Evolutionary conservation across 2,888 invertebrate genomes (phyloP), one percentile per base, ranked within the genome.

Genomic region (Lingula anatina): DNA sequence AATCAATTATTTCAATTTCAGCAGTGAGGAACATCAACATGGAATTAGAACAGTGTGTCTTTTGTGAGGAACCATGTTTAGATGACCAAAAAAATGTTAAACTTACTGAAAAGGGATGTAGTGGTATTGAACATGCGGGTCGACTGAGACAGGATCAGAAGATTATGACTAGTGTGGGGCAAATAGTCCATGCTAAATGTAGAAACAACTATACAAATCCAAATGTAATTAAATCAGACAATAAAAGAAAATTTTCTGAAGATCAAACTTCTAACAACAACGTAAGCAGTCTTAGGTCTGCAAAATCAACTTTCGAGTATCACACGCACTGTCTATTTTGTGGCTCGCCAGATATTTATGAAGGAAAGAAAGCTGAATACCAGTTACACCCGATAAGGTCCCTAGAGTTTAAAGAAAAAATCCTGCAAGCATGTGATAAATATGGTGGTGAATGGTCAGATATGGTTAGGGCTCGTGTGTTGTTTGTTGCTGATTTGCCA

Each of bases 401-500:
- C 9, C 24, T 42, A n/a, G 36, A 40, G 12, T 20, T 47, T 26
- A 35, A 45, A 37, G 24, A 27, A 12, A 51, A 18, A 2, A 44
- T 50, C 26, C n/a, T 24, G 26, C 25, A 42, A 5, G 38, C 43
- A 12, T 51, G 51, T 37, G 18, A 43, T 20, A 12, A 38, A 21
- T 12, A 47, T 21, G n/a, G 31, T 36, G 51, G 47, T 23, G 25
- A 43, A 26, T 51, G 47, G 51, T 42, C 47, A 7, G 18, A 5
- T n/a, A 18, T 25, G 25, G 47, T 44, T 2, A 20, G 28, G 3
- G 20, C 7, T 31, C 5, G 40, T 9, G 20, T 44, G 12, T n/a
- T 21, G 5, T 5, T 9, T 40, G 48, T 31, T 40, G n/a, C 25
- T 44, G 50, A 53, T 31, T 37, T 53, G 9, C 53, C 36, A 26